phyloP scores from a whole-genome alignment of 2,113 vertebrate species.

The Toxostoma redivivum region DNA sequence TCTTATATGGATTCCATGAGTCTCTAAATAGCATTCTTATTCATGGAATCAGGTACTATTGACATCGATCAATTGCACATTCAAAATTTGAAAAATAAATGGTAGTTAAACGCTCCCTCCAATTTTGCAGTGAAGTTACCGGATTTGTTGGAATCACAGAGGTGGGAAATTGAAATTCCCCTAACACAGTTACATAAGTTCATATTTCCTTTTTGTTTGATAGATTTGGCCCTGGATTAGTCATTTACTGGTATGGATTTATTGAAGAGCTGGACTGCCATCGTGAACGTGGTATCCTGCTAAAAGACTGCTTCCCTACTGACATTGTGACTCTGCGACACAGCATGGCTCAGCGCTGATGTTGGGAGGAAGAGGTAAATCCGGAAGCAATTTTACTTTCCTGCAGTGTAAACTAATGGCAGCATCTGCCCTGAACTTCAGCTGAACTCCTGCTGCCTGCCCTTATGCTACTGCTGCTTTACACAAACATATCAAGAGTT shows the following conservation, averaged over 20 bases:
- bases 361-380: constrained; percentile 73
- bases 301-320: constrained; percentile 93
- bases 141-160: background rate
- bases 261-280: constrained; percentile 95
- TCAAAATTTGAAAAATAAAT: background rate
- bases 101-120: background rate
- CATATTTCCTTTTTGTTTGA: background rate
- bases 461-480: constrained; percentile 70
- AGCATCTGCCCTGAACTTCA: constrained; percentile 89
- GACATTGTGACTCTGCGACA: constrained; percentile 89
- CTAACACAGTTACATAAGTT: background rate
- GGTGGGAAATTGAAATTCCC: background rate
- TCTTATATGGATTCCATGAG: background rate
- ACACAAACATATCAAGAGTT: constrained; percentile 78
- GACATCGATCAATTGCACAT: background rate
- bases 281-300: constrained; percentile 91
- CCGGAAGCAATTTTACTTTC: constrained; percentile 91
- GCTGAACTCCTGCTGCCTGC: constrained; percentile 81
- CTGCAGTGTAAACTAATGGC: constrained; percentile 80
- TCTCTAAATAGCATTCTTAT: background rate
- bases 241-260: constrained; percentile 99
- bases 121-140: background rate
- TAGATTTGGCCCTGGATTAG: constrained; percentile 96
- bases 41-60: background rate
- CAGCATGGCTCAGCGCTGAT: constrained; percentile 57